These are phyloP conservation scores for Apodemus agrarius DNA, from an alignment of 2,797 vertebrate genomes.

Conservation along the genomic window DNA sequence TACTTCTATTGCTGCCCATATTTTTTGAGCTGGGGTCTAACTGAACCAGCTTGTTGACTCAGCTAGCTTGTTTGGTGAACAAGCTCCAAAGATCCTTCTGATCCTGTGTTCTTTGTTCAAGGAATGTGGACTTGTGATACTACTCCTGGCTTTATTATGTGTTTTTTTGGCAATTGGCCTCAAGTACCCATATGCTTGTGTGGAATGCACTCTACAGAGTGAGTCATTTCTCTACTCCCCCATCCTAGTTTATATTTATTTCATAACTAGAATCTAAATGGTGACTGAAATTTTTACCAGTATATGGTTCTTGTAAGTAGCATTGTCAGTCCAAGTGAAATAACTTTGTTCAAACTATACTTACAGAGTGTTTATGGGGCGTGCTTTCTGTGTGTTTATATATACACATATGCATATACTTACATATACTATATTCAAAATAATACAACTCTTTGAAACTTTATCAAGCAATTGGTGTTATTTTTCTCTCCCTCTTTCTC, in stretches of 20 bases:
- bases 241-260: not conserved
- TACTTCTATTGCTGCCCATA: not conserved
- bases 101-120: not conserved
- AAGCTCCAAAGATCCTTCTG: not conserved
- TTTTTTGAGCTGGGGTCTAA: not conserved
- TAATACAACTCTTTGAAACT: not conserved
- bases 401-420: not conserved
- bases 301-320: not conserved
- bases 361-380: not conserved
- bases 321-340: no score
- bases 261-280: constrained; percentile 28
- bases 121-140: not conserved
- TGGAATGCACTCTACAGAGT: not conserved
- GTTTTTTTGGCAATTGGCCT: not conserved
- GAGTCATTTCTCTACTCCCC: not conserved
- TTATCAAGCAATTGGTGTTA: not conserved
- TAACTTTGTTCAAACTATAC: not conserved
- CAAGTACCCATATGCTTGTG: not conserved
- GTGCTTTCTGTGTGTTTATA: not conserved
- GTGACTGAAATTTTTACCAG: not conserved
- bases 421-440: not conserved
- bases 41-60: not conserved
- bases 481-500: not conserved
- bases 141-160: not conserved
- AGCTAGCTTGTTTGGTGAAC: no score